Evolutionary conservation across 2,113 vertebrate species (phyloP).

Genomic region (Crotophaga sulcirostris): DNA sequence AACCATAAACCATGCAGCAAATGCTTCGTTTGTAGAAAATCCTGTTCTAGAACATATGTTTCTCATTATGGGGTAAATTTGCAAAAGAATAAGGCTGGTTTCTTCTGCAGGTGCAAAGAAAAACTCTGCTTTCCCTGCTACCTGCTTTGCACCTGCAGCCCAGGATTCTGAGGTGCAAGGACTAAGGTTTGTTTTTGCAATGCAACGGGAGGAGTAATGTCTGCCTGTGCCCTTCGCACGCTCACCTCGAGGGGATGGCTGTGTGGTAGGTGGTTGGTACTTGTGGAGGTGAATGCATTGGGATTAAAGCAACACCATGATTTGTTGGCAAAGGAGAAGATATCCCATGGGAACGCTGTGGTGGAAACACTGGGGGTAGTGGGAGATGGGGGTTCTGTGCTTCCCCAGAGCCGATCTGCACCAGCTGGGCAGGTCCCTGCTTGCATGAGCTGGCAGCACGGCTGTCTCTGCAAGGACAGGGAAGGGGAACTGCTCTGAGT

Average conservation of each 20-base stretch:
- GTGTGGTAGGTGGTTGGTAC: accelerated
- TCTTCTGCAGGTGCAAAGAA: neutral
- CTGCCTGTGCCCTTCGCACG: accelerated
- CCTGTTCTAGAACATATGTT: conserved; percentile 58
- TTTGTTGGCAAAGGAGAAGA: neutral
- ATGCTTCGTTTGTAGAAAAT: conserved; percentile 42
- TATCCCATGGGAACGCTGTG: accelerated
- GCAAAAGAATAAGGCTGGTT: neutral
- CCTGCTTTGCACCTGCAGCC: conserved; percentile 1
- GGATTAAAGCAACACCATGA: accelerated
- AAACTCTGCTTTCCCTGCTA: neutral
- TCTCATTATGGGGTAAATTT: conserved; percentile 48
- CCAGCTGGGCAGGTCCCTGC: neutral
- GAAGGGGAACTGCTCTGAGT: accelerated
- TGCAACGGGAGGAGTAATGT: accelerated
- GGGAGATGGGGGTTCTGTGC: neutral
- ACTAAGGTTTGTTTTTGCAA: accelerated
- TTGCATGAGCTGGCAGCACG: accelerated
- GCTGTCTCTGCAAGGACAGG: neutral
- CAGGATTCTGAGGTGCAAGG: accelerated
- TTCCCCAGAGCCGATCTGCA: accelerated
- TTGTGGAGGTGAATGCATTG: accelerated
- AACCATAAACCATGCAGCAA: conserved; percentile 39
- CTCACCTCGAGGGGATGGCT: accelerated
- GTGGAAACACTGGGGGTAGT: neutral